Evolutionary conservation across 1,140 invertebrate genomes (phyloP), one percentile per base, ranked within the genome.

Genomic region (Conus betulinus): DNA sequence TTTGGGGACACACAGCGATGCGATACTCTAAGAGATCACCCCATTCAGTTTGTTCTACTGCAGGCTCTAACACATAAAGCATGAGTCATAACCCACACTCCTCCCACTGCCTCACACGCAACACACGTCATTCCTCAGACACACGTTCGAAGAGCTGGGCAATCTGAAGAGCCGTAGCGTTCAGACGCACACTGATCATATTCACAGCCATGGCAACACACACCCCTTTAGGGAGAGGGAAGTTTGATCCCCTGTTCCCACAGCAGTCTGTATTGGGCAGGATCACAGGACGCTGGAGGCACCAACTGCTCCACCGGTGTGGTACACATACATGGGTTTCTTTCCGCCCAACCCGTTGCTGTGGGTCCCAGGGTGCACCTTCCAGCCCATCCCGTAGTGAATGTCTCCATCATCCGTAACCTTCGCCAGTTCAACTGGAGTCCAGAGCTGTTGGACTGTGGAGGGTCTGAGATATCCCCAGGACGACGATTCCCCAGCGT

Each of bases 261-360:
- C 27, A 71, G 11, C 15, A 71, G 52, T 84, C 52, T 15, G 15
- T 10, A 23, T 82, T 15, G 78, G 96, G 96, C 85, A 96, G 90
- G 89, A 97, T 95, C 0, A 97, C 7, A 97, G 93, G 25, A 96
- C 93, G 85, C 96, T 96, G 55, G 95, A 96, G 6, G 95, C 96
- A 39, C 97, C 97, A 51, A 97, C 94, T 23, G 97, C 96, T 63
- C 94, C 96, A 11, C 97, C 96, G 83, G 96, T 95, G 91, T 97
- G 96, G 76, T 89, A 94, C 4, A 93, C 89, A 93, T 89, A 93
- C 74, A 94, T 95, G 74, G 89, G 86, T 57, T 92, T 92, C n/a
- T 8, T 51, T 51, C 82, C 25, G 13, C 92, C 93, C 88, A 92
- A 91, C 57, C 15, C 8, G 57, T 4, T 11, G 57, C 57, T 94